These are phyloP conservation scores for Ictalurus furcatus DNA, from an alignment of 2,113 vertebrate species.

Conservation along the genomic window DNA sequence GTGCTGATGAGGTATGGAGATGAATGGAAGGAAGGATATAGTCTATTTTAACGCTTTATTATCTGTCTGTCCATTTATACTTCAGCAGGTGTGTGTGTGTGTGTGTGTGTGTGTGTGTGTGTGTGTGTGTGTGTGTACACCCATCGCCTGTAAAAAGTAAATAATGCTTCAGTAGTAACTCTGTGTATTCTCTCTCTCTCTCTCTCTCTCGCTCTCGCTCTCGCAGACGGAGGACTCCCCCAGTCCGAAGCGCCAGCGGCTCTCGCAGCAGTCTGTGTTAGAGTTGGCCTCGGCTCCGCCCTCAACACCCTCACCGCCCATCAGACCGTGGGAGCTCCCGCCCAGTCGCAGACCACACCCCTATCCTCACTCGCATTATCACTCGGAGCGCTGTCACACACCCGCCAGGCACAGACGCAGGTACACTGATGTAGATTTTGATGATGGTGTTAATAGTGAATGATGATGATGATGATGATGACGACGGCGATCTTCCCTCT, in stretches of 20 bases:
- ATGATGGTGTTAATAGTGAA: not conserved
- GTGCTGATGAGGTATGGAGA: too few species aligned
- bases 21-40: not conserved
- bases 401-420: constrained; percentile 93
- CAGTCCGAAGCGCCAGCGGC: constrained; percentile 93
- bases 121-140: not conserved
- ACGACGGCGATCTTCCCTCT: not conserved
- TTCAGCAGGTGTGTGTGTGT: not conserved
- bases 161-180: not conserved
- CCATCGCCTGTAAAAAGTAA: not conserved
- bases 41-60: not conserved
- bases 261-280: constrained; percentile 89
- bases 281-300: constrained; percentile 86
- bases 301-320: constrained; percentile 91
- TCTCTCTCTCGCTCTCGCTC: constrained; percentile 21
- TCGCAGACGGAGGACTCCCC: constrained; percentile 91
- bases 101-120: not conserved
- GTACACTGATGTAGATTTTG: constrained; percentile 59
- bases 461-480: not conserved
- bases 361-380: constrained; percentile 86
- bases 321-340: constrained; percentile 97
- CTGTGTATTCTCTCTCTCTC: not conserved
- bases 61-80: not conserved
- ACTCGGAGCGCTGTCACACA: constrained; percentile 92
- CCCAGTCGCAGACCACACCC: constrained; percentile 88